Percentiles rank a stretch among this genome's conserved stretches.
These are phyloP conservation scores for Dallia pectoralis DNA, from an alignment of 2,797 vertebrate genomes.

Conservation along the genomic window DNA sequence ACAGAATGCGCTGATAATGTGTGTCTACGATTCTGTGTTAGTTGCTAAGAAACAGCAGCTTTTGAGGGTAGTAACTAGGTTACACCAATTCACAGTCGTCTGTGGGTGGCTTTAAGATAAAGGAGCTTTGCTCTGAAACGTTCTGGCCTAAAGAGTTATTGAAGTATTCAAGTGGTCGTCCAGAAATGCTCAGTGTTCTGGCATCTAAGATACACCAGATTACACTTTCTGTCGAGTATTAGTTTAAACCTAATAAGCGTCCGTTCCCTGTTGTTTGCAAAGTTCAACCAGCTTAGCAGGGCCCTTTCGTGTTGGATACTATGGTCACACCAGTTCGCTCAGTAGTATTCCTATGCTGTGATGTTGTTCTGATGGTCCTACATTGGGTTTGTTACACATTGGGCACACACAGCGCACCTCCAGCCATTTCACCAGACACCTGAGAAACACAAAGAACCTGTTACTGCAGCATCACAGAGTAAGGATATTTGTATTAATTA, in stretches of 20 bases:
- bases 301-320: slow-evolving; percentile 9
- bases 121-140: no score
- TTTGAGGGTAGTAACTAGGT: slow-evolving; percentile 61
- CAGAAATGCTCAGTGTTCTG: not conserved
- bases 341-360: slow-evolving; percentile 81
- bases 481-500: not conserved
- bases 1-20: slow-evolving; percentile 57
- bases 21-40: slow-evolving; percentile 48
- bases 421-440: slow-evolving; percentile 87
- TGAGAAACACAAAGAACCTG: slow-evolving; percentile 39
- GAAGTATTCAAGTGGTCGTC: no score
- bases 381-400: slow-evolving; percentile 86
- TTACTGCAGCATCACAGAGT: not conserved
- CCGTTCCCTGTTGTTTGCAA: slow-evolving; percentile 41
- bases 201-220: slow-evolving; percentile 41
- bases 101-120: not conserved
- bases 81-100: slow-evolving; percentile 38
- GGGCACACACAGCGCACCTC: slow-evolving; percentile 87
- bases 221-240: slow-evolving; percentile 41
- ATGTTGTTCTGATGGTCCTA: slow-evolving; percentile 74
- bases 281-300: slow-evolving; percentile 39
- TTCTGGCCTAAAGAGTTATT: no score
- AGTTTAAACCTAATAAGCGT: slow-evolving; percentile 43
- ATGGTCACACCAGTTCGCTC: slow-evolving; percentile 81
- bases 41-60: slow-evolving; percentile 69